Conservation (phyloP, 2,888 invertebrate genomes). For the Agriopis marginaria region DNA sequence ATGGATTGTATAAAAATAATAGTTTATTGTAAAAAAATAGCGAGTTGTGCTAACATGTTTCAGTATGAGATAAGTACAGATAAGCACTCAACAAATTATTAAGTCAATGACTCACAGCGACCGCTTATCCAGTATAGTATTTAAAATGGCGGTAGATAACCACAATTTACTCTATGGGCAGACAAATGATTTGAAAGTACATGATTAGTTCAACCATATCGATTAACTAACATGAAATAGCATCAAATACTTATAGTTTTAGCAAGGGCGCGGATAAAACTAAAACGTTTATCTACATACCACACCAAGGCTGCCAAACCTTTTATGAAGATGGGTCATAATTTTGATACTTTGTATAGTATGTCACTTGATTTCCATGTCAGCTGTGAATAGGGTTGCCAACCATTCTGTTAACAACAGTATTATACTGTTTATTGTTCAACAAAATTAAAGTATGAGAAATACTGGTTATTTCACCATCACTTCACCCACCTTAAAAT, state of each 20-base stretch:
- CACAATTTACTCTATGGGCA: not conserved
- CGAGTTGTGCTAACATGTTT: constrained; percentile 41
- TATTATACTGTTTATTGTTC: no score
- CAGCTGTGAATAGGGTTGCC: no score
- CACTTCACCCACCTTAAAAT: no score
- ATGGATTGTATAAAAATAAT: constrained; percentile 43
- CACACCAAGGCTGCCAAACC: not conserved
- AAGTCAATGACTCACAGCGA: constrained; percentile 31
- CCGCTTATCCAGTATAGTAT: constrained; percentile 33
- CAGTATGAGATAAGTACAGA: constrained; percentile 43
- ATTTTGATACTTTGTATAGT: no score
- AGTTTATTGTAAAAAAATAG: constrained; percentile 42
- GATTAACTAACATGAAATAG: not conserved
- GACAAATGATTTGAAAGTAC: not conserved
- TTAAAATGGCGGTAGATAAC: constrained; percentile 21
- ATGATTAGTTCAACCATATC: not conserved
- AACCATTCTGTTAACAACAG: no score
- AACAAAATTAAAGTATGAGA: no score
- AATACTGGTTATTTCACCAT: no score
- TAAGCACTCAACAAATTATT: constrained; percentile 34
- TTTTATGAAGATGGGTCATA: not conserved
- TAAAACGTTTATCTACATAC: not conserved
- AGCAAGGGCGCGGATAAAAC: not conserved
- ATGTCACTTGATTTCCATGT: no score
- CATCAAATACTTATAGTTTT: not conserved